phyloP scores from a whole-genome alignment of 2,888 invertebrate genomes.

The Dasypolia templi region DNA sequence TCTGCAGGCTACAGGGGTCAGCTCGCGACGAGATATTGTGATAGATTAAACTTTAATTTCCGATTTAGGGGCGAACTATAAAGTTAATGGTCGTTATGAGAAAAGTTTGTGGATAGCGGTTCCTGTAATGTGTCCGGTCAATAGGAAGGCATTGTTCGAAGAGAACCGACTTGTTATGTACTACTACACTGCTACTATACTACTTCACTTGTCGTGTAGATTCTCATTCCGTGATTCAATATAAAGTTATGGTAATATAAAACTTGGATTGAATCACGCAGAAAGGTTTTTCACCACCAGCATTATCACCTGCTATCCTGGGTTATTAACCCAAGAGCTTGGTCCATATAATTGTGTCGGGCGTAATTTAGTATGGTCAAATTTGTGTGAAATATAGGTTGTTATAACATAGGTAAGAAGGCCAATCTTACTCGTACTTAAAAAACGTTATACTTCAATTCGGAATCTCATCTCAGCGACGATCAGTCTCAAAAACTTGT shows the following conservation, averaged over 20 bases:
- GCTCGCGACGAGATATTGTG: constrained; percentile 37
- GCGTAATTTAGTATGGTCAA: not conserved
- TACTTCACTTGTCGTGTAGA: no score
- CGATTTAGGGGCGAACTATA: constrained; percentile 20
- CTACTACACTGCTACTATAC: no score
- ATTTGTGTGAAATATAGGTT: not conserved
- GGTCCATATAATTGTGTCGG: not conserved
- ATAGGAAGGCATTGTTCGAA: not conserved
- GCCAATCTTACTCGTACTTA: no score
- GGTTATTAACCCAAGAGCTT: not conserved
- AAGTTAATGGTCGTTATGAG: constrained; percentile 23
- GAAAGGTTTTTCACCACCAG: not conserved
- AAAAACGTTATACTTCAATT: no score
- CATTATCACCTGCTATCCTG: no score
- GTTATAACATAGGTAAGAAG: not conserved
- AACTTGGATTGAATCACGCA: not conserved
- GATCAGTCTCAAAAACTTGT: no score
- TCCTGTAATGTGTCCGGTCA: not conserved
- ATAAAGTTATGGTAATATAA: not conserved
- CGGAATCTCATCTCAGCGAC: no score
- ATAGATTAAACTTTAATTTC: constrained; percentile 52
- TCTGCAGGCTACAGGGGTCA: constrained; percentile 14
- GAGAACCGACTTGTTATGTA: not conserved
- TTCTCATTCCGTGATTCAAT: not conserved
- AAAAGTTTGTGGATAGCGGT: constrained; percentile 16